A percentile compares a stretch with the other conserved stretches of the same genome.
Conservation (phyloP, 1,140 invertebrate species). For the Tetramorium alpestre region DNA sequence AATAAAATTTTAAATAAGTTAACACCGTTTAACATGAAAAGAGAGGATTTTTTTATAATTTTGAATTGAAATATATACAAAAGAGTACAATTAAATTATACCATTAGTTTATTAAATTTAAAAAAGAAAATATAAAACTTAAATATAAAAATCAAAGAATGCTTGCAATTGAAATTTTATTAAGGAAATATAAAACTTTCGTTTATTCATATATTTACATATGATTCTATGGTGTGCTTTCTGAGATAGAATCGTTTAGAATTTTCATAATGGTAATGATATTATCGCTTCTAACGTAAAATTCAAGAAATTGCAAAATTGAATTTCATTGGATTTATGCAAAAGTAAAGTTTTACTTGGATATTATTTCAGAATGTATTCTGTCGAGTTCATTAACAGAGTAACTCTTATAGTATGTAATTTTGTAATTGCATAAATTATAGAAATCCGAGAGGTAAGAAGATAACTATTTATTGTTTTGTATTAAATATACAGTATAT, state of each 20-base stretch:
- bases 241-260: neutral
- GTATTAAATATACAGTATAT: neutral
- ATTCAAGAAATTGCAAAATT: constrained; percentile 25
- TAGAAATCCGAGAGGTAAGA: too few relatives aligned
- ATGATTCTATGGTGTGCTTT: neutral
- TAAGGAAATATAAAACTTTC: neutral
- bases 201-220: neutral
- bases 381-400: neutral
- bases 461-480: neutral
- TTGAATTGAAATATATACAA: neutral
- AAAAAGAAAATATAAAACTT: neutral
- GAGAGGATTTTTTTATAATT: neutral
- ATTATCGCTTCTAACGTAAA: neutral
- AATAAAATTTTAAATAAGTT: neutral
- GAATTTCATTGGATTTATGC: neutral
- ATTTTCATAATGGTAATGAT: neutral
- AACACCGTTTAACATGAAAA: neutral
- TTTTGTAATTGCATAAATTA: neutral
- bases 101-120: neutral
- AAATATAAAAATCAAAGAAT: neutral
- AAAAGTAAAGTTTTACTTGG: constrained; percentile 24
- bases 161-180: neutral
- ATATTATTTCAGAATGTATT: neutral
- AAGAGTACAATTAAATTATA: neutral
- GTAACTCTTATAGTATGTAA: neutral